A percentile compares a stretch with the other conserved stretches of the same genome.
Evolutionary conservation across 2,113 vertebrate species (phyloP).

Genomic region (Protobothrops flavoviridis): DNA sequence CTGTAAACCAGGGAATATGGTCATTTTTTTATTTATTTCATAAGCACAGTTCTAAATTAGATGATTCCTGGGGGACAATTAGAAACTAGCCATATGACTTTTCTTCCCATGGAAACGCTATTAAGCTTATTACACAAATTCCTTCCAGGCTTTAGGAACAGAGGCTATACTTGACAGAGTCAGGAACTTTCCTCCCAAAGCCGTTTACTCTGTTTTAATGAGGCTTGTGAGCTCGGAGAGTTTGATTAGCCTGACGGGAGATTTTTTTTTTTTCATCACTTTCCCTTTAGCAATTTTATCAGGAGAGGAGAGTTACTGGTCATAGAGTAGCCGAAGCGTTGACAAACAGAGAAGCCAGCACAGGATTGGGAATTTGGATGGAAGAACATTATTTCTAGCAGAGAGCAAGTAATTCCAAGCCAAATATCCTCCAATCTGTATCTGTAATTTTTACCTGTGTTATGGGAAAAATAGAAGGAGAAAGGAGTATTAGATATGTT

Average conservation of each 20-base stretch:
- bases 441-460: not conserved
- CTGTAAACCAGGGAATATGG: constrained; percentile 9
- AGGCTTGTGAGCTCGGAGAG: constrained; percentile 3
- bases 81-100: constrained; percentile 28
- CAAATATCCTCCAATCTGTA: constrained; percentile 4
- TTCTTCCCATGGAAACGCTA: constrained; percentile 28
- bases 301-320: not conserved
- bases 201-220: constrained; percentile 14
- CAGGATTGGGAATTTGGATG: not conserved
- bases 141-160: constrained; percentile 16
- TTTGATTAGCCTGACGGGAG: not conserved
- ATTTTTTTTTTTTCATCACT: not conserved
- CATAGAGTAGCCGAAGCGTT: not conserved
- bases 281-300: not conserved
- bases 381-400: not conserved
- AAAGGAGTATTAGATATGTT: not conserved
- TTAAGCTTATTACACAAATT: constrained; percentile 26
- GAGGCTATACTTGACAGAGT: not conserved
- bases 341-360: not conserved
- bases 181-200: constrained; percentile 18
- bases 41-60: constrained; percentile 29
- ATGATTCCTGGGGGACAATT: constrained; percentile 38
- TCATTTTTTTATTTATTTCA: constrained; percentile 38
- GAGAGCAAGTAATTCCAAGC: not conserved
- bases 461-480: not conserved